Evolutionary conservation across 2,797 vertebrate species (phyloP).

Genomic region (Setipinna tenuifilis): DNA sequence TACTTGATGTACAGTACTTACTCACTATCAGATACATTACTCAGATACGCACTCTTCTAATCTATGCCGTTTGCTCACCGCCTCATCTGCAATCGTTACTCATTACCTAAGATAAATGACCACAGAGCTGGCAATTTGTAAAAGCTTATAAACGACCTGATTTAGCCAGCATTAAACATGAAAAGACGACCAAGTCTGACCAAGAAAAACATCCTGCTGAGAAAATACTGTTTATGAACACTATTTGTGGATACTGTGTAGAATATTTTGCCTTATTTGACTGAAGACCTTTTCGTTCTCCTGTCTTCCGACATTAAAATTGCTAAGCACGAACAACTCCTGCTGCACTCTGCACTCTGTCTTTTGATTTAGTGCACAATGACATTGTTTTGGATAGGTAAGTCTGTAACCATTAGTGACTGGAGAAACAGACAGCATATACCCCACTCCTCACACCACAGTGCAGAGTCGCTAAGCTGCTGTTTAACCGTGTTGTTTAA

Average conservation of each 20-base stretch:
- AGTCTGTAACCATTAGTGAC: not conserved
- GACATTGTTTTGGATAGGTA: constrained; percentile 22
- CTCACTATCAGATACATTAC: not conserved
- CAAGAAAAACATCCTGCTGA: not conserved
- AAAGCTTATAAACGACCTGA: not conserved
- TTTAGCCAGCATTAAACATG: not conserved
- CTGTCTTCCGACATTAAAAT: not conserved
- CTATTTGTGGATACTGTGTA: not conserved
- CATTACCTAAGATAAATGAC: not conserved
- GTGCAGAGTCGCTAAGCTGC: not conserved
- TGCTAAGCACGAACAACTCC: not conserved
- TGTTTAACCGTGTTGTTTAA: not conserved
- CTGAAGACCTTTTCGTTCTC: not conserved
- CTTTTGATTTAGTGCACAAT: not conserved
- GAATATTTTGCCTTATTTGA: not conserved
- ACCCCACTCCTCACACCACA: not conserved
- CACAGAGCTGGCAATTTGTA: not conserved
- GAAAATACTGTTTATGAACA: not conserved
- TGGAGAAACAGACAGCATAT: not conserved
- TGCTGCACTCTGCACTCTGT: not conserved
- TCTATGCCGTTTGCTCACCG: not conserved
- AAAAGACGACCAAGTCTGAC: not conserved
- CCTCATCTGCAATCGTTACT: not conserved
- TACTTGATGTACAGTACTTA: not conserved
- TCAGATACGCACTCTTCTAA: not conserved